phyloP scores from a whole-genome alignment of 2,888 invertebrate genomes.

The Drosophila nr. perissopoda region DNA sequence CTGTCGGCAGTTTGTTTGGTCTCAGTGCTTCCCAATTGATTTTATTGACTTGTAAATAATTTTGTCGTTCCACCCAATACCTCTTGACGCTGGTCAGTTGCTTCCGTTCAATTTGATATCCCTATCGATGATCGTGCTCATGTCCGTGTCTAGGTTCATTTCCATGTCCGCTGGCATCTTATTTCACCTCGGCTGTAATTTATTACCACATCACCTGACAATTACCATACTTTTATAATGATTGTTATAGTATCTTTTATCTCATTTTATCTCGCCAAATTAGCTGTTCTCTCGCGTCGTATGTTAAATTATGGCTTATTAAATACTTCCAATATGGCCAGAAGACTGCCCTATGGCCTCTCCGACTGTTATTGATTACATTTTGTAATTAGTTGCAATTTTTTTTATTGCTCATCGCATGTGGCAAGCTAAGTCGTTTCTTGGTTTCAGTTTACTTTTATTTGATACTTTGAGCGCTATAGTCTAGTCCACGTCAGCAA shows the following conservation, averaged over 20 bases:
- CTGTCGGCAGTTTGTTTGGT: slow-evolving; percentile 65
- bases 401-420: slow-evolving; percentile 50
- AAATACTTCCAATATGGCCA: background rate
- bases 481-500: slow-evolving; percentile 33
- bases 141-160: slow-evolving; percentile 5
- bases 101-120: slow-evolving; percentile 39
- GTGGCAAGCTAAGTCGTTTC: slow-evolving; percentile 42
- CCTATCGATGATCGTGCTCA: slow-evolving; percentile 22
- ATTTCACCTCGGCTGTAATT: slow-evolving; percentile 39
- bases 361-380: slow-evolving; percentile 71
- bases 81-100: slow-evolving; percentile 31
- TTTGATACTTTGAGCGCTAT: slow-evolving; percentile 20
- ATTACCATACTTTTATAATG: slow-evolving; percentile 1
- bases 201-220: slow-evolving; percentile 37
- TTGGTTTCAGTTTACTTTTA: slow-evolving; percentile 62
- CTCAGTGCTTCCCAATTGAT: slow-evolving; percentile 65
- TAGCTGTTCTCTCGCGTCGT: background rate
- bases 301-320: background rate
- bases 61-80: slow-evolving; percentile 31
- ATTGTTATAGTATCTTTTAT: background rate
- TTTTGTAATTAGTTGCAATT: slow-evolving; percentile 80
- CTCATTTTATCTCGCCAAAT: background rate
- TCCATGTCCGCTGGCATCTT: slow-evolving; percentile 31
- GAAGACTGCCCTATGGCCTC: background rate
- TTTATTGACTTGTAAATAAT: slow-evolving; percentile 79